These are phyloP conservation scores for Siniperca chuatsi DNA, from an alignment of 2,113 vertebrate genomes.

Conservation along the genomic window DNA sequence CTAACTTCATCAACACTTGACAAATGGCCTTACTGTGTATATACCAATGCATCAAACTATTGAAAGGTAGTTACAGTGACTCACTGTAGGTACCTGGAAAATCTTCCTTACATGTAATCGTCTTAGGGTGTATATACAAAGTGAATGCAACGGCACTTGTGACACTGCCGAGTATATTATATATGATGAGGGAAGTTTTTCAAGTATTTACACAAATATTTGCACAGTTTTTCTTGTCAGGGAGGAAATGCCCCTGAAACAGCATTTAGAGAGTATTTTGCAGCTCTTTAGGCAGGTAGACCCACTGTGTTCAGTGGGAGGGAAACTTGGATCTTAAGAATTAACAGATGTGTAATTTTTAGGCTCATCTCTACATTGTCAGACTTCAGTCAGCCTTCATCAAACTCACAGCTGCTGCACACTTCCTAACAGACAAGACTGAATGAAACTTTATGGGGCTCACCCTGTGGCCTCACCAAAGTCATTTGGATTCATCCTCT, in stretches of 20 bases:
- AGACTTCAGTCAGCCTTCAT: not conserved
- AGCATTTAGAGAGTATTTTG: not conserved
- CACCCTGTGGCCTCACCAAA: not conserved
- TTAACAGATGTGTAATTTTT: not conserved
- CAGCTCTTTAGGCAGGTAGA: not conserved
- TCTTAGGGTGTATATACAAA: not conserved
- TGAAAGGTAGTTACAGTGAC: not conserved
- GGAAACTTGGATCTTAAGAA: not conserved
- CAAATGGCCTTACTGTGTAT: not conserved
- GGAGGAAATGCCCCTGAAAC: not conserved
- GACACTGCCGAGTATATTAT: conserved; percentile 3
- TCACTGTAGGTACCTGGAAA: not conserved
- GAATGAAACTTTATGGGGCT: not conserved
- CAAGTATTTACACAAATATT: not conserved
- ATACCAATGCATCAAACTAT: not conserved
- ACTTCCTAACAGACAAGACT: not conserved
- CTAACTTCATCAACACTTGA: not conserved
- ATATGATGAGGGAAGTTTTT: not conserved
- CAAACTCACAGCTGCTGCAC: not conserved
- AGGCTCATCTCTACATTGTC: not conserved
- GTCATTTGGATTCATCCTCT: not conserved
- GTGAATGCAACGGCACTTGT: not conserved
- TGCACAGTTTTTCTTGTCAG: conserved; percentile 8
- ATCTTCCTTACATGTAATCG: not conserved
- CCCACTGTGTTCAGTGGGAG: not conserved